Percentiles rank a stretch among this genome's conserved stretches.
Evolutionary conservation across 1,140 invertebrate species (phyloP).

Genomic region (Bombus haemorrhoidalis): DNA sequence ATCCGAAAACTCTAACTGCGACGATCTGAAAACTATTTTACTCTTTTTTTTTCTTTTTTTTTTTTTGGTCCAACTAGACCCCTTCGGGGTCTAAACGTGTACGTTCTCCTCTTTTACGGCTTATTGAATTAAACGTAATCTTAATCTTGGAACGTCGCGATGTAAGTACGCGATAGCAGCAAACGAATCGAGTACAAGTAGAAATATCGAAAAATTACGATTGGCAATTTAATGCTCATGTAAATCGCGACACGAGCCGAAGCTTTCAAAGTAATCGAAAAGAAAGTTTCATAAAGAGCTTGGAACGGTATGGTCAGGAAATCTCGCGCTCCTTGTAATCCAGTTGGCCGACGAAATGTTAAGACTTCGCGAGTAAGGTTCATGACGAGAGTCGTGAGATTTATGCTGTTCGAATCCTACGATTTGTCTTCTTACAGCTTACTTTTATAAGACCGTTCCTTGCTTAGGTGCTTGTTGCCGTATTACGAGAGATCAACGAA

Average conservation of each 20-base stretch:
- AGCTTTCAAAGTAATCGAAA: not conserved
- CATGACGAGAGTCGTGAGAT: slow-evolving; percentile 42
- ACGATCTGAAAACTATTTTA: too few relatives aligned
- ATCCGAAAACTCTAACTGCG: too few relatives aligned
- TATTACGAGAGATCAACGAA: slow-evolving; percentile 45
- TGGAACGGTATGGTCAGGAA: not conserved
- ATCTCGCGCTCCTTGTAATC: slow-evolving; percentile 22
- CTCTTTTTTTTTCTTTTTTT: too few relatives aligned
- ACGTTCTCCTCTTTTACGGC: too few relatives aligned
- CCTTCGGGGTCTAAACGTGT: too few relatives aligned
- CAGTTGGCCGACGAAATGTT: slow-evolving; percentile 14
- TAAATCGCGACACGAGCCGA: not conserved
- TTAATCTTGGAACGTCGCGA: too few relatives aligned
- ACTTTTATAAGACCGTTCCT: slow-evolving; percentile 40
- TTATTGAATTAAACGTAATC: too few relatives aligned
- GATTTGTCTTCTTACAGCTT: slow-evolving; percentile 43
- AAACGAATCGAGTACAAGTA: too few relatives aligned
- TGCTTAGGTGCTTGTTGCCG: slow-evolving; percentile 46
- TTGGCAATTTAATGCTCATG: not conserved
- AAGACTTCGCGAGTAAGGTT: slow-evolving; percentile 26
- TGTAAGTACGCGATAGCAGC: not conserved
- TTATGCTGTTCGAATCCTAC: slow-evolving; percentile 46
- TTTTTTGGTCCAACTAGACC: too few relatives aligned
- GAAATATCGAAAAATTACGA: not conserved
- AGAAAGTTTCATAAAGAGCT: not conserved